Percentiles rank a stretch among this genome's conserved stretches.
Evolutionary conservation across 1,140 invertebrate genomes (phyloP).

Genomic region (Hesperophylax magnus): DNA sequence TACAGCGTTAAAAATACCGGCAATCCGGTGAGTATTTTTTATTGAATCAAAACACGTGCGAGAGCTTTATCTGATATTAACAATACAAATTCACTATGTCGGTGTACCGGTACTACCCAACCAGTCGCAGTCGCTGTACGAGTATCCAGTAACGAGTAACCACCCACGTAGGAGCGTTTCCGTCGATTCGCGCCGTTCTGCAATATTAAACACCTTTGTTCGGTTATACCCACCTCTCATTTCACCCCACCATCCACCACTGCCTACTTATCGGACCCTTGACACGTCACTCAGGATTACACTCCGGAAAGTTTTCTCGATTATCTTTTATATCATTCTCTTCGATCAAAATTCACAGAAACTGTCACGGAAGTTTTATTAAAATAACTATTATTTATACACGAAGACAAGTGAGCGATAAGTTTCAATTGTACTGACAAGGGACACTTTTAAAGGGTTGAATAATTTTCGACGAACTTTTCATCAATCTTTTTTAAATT

Average conservation of each 20-base stretch:
- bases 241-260: background rate
- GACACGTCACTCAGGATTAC: background rate
- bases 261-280: background rate
- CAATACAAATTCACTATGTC: slow-evolving; percentile 14
- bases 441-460: no score
- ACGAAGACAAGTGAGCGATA: no score
- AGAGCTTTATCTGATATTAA: slow-evolving; percentile 9
- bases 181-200: slow-evolving; percentile 9
- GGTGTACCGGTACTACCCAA: background rate
- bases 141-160: background rate
- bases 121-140: no score
- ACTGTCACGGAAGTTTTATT: no score
- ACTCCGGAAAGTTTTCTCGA: background rate
- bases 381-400: no score
- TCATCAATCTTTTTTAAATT: no score
- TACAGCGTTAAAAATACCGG: no score
- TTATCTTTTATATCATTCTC: background rate
- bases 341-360: no score
- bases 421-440: no score
- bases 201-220: slow-evolving; percentile 21
- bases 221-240: background rate
- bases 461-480: no score
- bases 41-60: background rate
- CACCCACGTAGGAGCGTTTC: slow-evolving; percentile 19
- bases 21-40: no score